Evolutionary conservation across 2,113 vertebrate species (phyloP).

Genomic region (Calyptommatus sinebrachiatus): DNA sequence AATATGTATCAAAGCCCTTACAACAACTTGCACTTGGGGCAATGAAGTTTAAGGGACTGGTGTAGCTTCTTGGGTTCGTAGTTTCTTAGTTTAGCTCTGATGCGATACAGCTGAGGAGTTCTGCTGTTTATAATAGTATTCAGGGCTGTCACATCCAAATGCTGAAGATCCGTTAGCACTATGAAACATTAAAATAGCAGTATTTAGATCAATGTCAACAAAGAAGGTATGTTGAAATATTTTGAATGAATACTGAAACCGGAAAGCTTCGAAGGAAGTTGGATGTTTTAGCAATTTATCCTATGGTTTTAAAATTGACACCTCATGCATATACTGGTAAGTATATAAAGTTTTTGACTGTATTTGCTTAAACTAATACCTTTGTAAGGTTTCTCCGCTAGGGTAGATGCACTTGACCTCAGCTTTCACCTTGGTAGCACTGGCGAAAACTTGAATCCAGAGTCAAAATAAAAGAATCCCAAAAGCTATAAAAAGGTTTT

Average conservation of each 20-base stretch:
- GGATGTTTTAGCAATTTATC: not conserved
- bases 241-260: too few species aligned
- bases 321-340: not conserved
- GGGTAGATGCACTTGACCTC: too few species aligned
- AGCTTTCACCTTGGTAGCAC: too few species aligned
- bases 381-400: not conserved
- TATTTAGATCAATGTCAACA: not conserved
- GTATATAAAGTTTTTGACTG: not conserved
- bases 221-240: not conserved
- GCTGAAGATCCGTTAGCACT: conserved; percentile 82
- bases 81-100: conserved; percentile 80
- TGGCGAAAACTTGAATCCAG: too few species aligned
- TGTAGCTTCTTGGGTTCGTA: conserved; percentile 81
- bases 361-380: not conserved
- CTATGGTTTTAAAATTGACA: not conserved
- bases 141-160: conserved; percentile 69
- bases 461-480: too few species aligned
- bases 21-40: conserved; percentile 84
- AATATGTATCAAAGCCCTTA: conserved; percentile 67
- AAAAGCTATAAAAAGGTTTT: too few species aligned
- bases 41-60: conserved; percentile 89
- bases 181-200: conserved; percentile 38
- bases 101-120: conserved; percentile 74
- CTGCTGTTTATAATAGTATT: conserved; percentile 69
- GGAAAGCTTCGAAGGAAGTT: too few species aligned